Evolutionary conservation across 2,113 vertebrate species (phyloP).

Genomic region (Neomonachus schauinslandi): DNA sequence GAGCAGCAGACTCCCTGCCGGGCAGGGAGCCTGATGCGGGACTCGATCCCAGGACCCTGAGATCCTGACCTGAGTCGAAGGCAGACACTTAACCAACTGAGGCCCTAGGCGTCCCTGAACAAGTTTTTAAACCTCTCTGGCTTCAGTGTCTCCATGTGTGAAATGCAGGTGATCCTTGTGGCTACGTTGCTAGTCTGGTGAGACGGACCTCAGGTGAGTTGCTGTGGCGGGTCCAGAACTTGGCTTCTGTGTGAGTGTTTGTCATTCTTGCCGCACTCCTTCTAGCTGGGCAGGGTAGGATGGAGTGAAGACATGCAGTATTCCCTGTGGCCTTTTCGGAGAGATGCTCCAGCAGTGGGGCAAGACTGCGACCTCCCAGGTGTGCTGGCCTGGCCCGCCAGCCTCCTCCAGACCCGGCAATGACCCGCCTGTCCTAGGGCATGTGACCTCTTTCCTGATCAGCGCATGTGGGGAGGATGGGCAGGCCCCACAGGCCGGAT

Average conservation of each 20-base stretch:
- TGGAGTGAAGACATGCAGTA: fast-evolving
- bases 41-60: no score
- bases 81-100: no score
- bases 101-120: no score
- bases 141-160: neutral
- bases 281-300: neutral
- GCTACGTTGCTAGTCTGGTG: no score
- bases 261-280: fast-evolving
- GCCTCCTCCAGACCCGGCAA: neutral
- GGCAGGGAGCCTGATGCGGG: no score
- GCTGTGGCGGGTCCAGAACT: fast-evolving
- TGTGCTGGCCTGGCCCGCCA: neutral
- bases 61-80: no score
- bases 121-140: no score
- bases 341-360: fast-evolving
- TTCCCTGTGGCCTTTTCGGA: neutral
- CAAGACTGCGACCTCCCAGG: neutral
- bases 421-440: neutral
- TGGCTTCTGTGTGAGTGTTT: fast-evolving
- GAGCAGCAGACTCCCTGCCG: no score
- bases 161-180: fast-evolving
- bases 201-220: fast-evolving
- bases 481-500: constrained; percentile 42
- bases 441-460: constrained; percentile 6
- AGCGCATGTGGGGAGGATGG: neutral